Percentiles rank a stretch among this genome's conserved stretches.
Conservation (phyloP, 2,888 invertebrate genomes). For the Lysandra coridon region DNA sequence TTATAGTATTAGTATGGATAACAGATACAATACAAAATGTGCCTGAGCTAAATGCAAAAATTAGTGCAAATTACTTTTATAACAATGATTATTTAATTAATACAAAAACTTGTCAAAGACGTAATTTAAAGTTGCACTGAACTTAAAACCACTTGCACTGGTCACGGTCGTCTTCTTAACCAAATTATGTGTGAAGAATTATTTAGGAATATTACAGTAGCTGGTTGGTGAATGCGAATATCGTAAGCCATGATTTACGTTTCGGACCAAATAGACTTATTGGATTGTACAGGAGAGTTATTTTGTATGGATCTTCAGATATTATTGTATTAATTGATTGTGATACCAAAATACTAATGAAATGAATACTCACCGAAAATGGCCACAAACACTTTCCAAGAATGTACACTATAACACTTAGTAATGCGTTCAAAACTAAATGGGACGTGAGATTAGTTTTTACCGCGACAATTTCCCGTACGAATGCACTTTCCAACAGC, state of each 20-base stretch:
- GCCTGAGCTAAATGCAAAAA: neutral
- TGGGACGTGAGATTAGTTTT: slow-evolving; percentile 73
- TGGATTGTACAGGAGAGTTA: neutral
- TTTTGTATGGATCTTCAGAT: neutral
- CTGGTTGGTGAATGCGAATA: neutral
- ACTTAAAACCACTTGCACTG: neutral
- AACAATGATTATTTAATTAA: no score
- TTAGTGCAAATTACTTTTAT: neutral
- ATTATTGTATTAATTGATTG: slow-evolving; percentile 29
- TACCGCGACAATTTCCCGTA: slow-evolving; percentile 67
- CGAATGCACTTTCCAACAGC: slow-evolving; percentile 78
- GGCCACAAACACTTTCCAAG: slow-evolving; percentile 70
- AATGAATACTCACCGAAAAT: slow-evolving; percentile 70
- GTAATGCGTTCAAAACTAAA: slow-evolving; percentile 50
- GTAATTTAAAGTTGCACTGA: neutral
- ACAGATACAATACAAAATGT: neutral
- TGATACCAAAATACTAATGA: slow-evolving; percentile 63
- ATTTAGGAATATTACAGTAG: neutral
- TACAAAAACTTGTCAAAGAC: neutral
- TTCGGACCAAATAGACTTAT: neutral
- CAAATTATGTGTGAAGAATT: neutral
- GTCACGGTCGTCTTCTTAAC: slow-evolving; percentile 4
- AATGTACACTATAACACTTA: slow-evolving; percentile 59
- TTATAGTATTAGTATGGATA: neutral
- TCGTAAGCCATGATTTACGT: neutral